Percentiles rank a stretch among this genome's conserved stretches.
Evolutionary conservation across 2,888 invertebrate species (phyloP).

Genomic region (Trimorus sp.): DNA sequence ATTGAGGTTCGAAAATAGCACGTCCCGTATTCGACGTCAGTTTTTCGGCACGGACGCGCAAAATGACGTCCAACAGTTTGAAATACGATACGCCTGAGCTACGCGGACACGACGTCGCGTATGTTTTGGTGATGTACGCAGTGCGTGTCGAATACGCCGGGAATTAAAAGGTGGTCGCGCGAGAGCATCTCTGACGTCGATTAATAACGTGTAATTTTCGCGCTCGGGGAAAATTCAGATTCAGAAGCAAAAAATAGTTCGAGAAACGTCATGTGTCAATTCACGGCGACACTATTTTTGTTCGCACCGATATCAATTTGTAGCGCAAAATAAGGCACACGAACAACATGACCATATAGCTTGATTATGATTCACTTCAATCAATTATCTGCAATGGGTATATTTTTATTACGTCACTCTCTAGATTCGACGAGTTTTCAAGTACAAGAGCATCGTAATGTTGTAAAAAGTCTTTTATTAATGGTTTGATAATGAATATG

Average conservation of each 20-base stretch:
- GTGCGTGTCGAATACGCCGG: not conserved
- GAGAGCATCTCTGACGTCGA: slow-evolving; percentile 1
- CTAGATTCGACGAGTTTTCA: not conserved
- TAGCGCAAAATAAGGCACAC: no score
- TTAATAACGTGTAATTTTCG: slow-evolving; percentile 7
- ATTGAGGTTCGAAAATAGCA: slow-evolving; percentile 35
- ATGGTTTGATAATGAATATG: not conserved
- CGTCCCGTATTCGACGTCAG: slow-evolving; percentile 28
- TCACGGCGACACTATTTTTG: no score
- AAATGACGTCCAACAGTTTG: slow-evolving; percentile 44
- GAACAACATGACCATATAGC: no score
- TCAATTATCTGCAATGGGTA: not conserved
- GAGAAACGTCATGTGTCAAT: no score
- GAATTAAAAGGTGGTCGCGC: slow-evolving; percentile 21
- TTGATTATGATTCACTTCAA: no score
- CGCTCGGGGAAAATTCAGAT: not conserved
- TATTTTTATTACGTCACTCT: not conserved
- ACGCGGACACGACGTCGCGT: slow-evolving; percentile 10
- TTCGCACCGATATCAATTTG: no score
- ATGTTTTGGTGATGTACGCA: slow-evolving; percentile 12
- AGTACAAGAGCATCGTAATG: not conserved
- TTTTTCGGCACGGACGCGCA: not conserved
- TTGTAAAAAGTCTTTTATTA: not conserved
- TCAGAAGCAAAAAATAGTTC: not conserved
- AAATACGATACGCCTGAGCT: slow-evolving; percentile 43